Conservation (phyloP, 2,888 invertebrate species). For the Ectobius pallidus region DNA sequence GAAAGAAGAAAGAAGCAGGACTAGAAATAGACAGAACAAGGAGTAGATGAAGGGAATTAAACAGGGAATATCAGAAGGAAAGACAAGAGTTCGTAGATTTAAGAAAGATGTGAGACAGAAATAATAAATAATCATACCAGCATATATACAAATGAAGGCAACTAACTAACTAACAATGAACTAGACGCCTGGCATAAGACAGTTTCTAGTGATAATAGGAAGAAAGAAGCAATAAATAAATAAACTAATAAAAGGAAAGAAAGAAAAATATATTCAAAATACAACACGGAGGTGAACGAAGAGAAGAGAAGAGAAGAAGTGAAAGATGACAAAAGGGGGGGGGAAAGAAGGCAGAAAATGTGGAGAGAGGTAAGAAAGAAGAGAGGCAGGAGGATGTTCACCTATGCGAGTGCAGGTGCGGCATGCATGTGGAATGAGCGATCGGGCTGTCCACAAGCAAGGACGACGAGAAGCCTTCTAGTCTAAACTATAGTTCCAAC, state of each 20-base stretch:
- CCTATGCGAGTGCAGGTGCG: too few relatives aligned
- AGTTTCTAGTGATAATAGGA: not conserved
- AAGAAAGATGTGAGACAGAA: not conserved
- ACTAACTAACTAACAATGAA: not conserved
- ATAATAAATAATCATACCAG: too few relatives aligned
- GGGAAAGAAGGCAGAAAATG: not conserved
- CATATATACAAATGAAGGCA: too few relatives aligned
- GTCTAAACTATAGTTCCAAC: slow-evolving; percentile 24
- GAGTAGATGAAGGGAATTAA: not conserved
- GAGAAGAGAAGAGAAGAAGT: not conserved
- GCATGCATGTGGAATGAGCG: too few relatives aligned
- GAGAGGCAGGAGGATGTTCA: not conserved
- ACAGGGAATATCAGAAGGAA: not conserved
- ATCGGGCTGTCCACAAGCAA: slow-evolving; percentile 20
- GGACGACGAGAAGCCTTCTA: slow-evolving; percentile 17
- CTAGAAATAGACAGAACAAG: not conserved
- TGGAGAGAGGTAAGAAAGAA: not conserved
- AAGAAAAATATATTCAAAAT: not conserved
- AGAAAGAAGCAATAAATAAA: not conserved
- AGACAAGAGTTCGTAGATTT: not conserved
- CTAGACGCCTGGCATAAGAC: not conserved
- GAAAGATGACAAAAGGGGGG: not conserved
- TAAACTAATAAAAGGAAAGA: not conserved
- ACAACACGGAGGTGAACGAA: not conserved
- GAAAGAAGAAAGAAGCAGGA: not conserved